Evolutionary conservation across 2,888 invertebrate genomes (phyloP), one percentile per base, ranked within the genome.

Genomic region (Nomada fabriciana): DNA sequence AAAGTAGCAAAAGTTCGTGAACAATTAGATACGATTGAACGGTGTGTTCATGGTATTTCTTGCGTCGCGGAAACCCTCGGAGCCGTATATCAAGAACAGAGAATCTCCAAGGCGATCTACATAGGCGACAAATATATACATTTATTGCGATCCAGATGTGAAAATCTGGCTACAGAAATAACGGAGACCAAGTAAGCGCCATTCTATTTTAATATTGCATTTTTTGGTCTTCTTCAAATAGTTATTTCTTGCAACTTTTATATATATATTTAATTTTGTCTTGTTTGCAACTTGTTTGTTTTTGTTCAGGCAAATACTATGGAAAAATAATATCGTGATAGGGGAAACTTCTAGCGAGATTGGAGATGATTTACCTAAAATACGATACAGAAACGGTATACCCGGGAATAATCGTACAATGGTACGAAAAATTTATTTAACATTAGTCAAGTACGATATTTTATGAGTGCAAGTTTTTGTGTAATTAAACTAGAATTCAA

Each of bases 401-500:
- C 89, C 90, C 80, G 87, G 89, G 87, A 92, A 89, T 89, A 94
- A 93, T 88, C 93, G 93, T 89, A 92, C 92, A 83, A 91, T 92
- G 93, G 93, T 92, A 90, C 90, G 91, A 86, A 89, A 89, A 88
- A 85, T 42, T 47, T 47, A 47, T 47, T 47, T 47, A 36, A 36
- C 36, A 42, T 50, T 36, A 57, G 4, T 25, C 15, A 47, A 47
- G 15, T 47, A 15, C 47, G 15, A 47, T 47, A 47, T 47, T 47
- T 47, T 13, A 3, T 15, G 47, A 13, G 15, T 15, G n/a, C 3
- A 57, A 20, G 36, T 7, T 25, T 63, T 64, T 25, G 36, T 53
- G 7, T 11, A 53, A 20, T n/a, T 2, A 53, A 20, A 53, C 7
- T 10, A n/a, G 11, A 53, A 20, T 53, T 2, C 20, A n/a, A 9